phyloP scores from a whole-genome alignment of 1,140 invertebrate species.

The Bombus fervidus region DNA sequence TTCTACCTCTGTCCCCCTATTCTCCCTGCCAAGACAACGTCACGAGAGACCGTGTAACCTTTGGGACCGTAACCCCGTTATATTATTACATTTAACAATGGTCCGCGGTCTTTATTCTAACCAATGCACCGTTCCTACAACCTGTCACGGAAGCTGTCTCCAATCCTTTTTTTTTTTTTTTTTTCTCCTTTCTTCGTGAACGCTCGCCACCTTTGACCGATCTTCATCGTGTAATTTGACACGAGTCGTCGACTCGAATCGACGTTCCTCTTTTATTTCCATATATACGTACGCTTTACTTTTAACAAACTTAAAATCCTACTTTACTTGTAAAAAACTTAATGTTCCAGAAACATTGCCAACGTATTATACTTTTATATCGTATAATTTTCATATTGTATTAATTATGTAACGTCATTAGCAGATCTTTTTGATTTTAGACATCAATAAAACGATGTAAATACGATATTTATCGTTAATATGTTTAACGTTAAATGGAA shows the following conservation, averaged over 20 bases:
- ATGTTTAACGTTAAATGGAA: too few relatives aligned
- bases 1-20: conserved; percentile 19
- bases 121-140: conserved; percentile 45
- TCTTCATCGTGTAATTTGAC: conserved; percentile 17
- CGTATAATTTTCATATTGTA: too few relatives aligned
- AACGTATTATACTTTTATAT: too few relatives aligned
- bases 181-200: not conserved
- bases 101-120: conserved; percentile 42
- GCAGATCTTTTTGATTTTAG: too few relatives aligned
- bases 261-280: too few relatives aligned
- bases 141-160: conserved; percentile 24
- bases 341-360: too few relatives aligned
- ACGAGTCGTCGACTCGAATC: not conserved
- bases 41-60: conserved; percentile 52
- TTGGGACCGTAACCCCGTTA: conserved; percentile 74
- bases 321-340: too few relatives aligned
- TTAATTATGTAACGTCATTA: too few relatives aligned
- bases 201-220: not conserved
- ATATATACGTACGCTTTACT: too few relatives aligned
- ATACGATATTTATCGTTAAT: too few relatives aligned
- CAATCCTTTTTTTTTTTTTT: not conserved
- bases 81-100: conserved; percentile 74
- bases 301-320: too few relatives aligned
- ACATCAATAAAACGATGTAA: too few relatives aligned
- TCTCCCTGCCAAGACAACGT: conserved; percentile 38